Percentiles rank a stretch among this genome's conserved stretches.
phyloP scores from a whole-genome alignment of 92 coral and sea anemone species.

The Phenganax subtilis region DNA sequence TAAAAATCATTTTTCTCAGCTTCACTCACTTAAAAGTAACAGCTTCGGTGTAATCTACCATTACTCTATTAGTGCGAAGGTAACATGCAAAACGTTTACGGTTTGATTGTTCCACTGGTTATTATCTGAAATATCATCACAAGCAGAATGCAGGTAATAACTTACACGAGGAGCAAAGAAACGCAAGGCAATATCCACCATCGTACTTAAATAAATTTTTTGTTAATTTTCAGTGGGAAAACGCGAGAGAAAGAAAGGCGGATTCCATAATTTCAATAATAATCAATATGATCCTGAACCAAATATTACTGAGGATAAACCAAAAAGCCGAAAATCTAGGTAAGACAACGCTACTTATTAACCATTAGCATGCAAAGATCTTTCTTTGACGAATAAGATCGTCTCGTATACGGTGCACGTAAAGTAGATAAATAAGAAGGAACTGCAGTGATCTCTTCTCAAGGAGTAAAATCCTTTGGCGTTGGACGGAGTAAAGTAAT shows the following conservation, averaged over 20 bases:
- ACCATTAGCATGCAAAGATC: background rate
- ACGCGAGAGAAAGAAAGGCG: conserved; percentile 33
- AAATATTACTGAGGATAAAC: background rate
- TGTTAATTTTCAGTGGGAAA: conserved; percentile 25
- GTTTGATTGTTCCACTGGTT: too few species aligned
- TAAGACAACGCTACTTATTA: background rate
- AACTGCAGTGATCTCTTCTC: too few species aligned
- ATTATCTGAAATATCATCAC: too few species aligned
- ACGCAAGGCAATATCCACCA: background rate
- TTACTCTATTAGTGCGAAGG: too few species aligned
- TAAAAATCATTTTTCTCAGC: too few species aligned
- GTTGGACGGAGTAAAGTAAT: too few species aligned
- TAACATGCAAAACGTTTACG: too few species aligned
- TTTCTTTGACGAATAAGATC: background rate
- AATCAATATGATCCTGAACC: background rate
- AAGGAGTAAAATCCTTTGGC: too few species aligned
- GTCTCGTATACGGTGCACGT: background rate
- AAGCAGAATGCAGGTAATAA: too few species aligned
- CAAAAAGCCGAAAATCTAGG: background rate
- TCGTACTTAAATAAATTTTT: background rate
- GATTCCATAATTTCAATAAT: background rate
- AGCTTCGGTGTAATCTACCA: too few species aligned
- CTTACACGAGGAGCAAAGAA: background rate
- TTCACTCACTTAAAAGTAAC: too few species aligned
- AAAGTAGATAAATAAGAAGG: too few species aligned